phyloP scores from a whole-genome alignment of 2,113 vertebrate species.

The Ascaphus truei region DNA sequence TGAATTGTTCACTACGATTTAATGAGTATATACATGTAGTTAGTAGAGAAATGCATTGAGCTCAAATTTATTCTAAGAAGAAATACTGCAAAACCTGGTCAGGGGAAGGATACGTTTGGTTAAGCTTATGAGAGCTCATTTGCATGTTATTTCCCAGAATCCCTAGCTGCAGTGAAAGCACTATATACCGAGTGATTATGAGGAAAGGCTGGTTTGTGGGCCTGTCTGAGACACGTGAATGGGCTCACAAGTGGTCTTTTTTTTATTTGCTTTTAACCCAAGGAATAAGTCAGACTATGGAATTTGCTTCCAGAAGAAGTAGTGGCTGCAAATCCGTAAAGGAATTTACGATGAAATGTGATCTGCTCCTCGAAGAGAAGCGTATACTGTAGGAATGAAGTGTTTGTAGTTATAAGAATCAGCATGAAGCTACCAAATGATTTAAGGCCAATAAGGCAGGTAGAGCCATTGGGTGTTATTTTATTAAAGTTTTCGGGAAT shows the following conservation, averaged over 20 bases:
- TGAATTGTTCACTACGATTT: no score
- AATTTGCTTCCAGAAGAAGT: neutral
- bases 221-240: no score
- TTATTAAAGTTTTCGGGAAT: neutral
- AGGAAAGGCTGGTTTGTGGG: no score
- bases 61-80: no score
- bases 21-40: no score
- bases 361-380: neutral
- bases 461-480: neutral
- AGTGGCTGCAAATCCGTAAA: neutral
- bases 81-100: no score
- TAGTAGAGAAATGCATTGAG: no score
- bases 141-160: neutral
- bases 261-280: neutral
- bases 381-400: neutral
- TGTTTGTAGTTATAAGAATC: conserved; percentile 12
- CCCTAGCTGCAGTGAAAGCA: neutral
- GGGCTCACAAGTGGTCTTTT: no score
- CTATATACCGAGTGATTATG: no score
- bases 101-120: no score
- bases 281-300: neutral
- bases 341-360: conserved; percentile 20
- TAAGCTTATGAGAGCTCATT: no score
- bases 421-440: neutral
- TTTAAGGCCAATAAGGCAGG: neutral